A percentile compares a stretch with the other conserved stretches of the same genome.
phyloP scores from a whole-genome alignment of 2,113 vertebrate species.

The Zosterops hypoxanthus region DNA sequence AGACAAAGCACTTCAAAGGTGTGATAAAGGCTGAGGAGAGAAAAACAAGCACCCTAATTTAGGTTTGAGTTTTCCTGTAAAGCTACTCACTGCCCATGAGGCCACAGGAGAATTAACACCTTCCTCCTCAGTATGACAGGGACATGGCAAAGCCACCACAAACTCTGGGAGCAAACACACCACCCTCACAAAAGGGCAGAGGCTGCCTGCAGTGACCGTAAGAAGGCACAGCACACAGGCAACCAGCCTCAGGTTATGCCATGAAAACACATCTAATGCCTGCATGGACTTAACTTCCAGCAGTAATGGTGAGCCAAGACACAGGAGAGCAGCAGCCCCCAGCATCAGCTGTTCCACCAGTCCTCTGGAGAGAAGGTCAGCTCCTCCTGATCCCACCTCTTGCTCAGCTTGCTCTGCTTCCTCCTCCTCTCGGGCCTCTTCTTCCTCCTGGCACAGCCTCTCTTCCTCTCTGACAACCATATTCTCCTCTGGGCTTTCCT shows the following conservation, averaged over 20 bases:
- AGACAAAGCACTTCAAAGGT: background rate
- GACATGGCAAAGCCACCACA: background rate
- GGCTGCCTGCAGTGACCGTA: background rate
- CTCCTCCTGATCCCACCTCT: slow-evolving; percentile 71
- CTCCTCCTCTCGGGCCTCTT: slow-evolving; percentile 46
- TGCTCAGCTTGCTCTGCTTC: slow-evolving; percentile 71
- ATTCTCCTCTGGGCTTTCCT: slow-evolving; percentile 68
- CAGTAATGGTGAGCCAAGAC: background rate
- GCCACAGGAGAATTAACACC: background rate
- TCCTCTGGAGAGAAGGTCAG: background rate
- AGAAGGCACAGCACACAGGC: background rate
- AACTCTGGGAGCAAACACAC: background rate
- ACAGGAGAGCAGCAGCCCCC: background rate
- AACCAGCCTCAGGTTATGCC: background rate
- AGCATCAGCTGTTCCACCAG: background rate
- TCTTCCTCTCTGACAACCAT: slow-evolving; percentile 75
- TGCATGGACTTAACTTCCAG: background rate
- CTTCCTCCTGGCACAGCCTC: slow-evolving; percentile 70
- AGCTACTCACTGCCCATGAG: background rate
- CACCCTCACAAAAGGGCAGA: background rate
- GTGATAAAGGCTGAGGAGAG: background rate
- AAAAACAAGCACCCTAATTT: background rate
- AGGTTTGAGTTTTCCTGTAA: background rate
- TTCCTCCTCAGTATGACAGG: background rate
- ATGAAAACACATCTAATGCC: background rate